phyloP scores from a whole-genome alignment of 2,113 vertebrate species.

The Donacobius atricapilla region DNA sequence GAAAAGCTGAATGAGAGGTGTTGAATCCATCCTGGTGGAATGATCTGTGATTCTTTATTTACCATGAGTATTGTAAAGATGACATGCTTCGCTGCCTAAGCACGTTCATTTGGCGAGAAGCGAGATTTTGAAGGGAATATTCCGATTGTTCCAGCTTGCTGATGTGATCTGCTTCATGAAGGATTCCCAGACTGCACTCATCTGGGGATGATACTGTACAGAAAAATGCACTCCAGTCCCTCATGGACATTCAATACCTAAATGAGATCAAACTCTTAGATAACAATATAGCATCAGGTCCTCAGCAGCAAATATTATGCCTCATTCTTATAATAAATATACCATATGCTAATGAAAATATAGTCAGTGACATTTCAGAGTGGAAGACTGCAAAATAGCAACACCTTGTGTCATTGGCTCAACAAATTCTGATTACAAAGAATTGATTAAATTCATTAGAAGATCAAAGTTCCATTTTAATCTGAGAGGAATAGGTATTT shows the following conservation, averaged over 20 bases:
- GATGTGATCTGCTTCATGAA: background rate
- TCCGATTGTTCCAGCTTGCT: background rate
- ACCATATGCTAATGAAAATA: background rate
- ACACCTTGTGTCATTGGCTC: background rate
- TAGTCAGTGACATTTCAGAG: background rate
- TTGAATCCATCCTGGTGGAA: background rate
- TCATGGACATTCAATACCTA: background rate
- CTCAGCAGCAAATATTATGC: background rate
- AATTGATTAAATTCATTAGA: background rate
- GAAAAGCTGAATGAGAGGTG: background rate
- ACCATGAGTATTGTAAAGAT: background rate
- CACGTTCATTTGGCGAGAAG: background rate
- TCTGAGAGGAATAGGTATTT: background rate
- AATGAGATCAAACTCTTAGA: background rate
- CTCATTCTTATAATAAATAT: background rate
- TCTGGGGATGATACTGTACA: background rate
- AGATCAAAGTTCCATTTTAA: background rate
- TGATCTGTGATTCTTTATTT: background rate
- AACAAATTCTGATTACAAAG: background rate
- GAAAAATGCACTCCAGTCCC: background rate
- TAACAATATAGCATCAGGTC: background rate
- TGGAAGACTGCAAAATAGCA: background rate
- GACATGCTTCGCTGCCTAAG: background rate
- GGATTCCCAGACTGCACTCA: background rate
- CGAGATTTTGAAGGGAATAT: background rate